phyloP scores from a whole-genome alignment of 2,888 invertebrate genomes.

The Galeopsomyia nigrocyanea region DNA sequence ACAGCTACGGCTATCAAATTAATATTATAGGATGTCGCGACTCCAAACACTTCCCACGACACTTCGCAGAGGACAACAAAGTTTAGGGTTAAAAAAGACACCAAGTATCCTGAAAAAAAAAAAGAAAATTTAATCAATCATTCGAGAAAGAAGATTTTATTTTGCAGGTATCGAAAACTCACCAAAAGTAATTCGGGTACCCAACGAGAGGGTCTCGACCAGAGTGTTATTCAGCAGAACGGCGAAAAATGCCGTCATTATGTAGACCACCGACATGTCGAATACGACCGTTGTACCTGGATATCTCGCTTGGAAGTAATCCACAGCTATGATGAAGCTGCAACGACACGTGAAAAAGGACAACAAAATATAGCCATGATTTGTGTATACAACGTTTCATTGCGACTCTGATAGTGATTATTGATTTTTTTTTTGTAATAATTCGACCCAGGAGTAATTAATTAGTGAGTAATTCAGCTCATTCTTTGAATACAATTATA shows the following conservation, averaged over 20 bases:
- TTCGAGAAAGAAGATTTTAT: background rate
- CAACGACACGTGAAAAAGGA: slow-evolving; percentile 55
- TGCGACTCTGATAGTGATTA: too few species aligned
- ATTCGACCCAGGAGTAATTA: too few species aligned
- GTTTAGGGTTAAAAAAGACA: slow-evolving; percentile 85
- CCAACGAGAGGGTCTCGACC: slow-evolving; percentile 84
- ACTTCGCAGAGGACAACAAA: slow-evolving; percentile 90
- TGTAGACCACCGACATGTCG: slow-evolving; percentile 93
- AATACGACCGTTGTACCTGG: slow-evolving; percentile 89
- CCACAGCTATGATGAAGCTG: slow-evolving; percentile 94
- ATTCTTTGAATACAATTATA: too few species aligned
- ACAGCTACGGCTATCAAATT: slow-evolving; percentile 88
- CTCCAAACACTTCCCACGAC: slow-evolving; percentile 86
- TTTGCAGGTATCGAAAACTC: slow-evolving; percentile 59
- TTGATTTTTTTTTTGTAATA: too few species aligned
- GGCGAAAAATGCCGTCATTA: slow-evolving; percentile 89
- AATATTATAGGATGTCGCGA: slow-evolving; percentile 84
- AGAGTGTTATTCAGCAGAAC: slow-evolving; percentile 88
- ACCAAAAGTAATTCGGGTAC: slow-evolving; percentile 90
- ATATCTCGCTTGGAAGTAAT: slow-evolving; percentile 89
- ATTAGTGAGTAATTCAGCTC: too few species aligned
- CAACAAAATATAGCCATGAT: too few species aligned
- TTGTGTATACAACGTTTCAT: too few species aligned
- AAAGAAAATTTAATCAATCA: background rate
- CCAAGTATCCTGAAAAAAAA: slow-evolving; percentile 77